Percentiles rank a stretch among this genome's conserved stretches.
Conservation (phyloP, 2,797 vertebrate species). For the Coreius guichenoti region DNA sequence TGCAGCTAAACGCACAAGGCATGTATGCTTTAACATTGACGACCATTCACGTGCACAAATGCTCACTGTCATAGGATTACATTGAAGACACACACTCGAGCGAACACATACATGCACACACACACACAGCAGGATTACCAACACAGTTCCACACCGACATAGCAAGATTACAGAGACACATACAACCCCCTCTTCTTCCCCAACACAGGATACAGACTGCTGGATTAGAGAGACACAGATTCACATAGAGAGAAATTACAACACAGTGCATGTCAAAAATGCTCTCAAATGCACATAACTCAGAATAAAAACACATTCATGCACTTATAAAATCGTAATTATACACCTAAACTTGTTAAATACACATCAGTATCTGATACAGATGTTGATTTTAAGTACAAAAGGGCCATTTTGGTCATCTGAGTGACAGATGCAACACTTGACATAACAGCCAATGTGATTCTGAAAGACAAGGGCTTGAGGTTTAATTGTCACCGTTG, state of each 20-base stretch:
- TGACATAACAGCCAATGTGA: neutral
- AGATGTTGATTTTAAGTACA: neutral
- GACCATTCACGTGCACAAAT: conserved; percentile 54
- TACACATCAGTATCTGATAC: neutral
- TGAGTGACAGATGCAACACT: neutral
- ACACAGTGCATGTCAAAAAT: conserved; percentile 10
- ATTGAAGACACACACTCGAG: conserved; percentile 34
- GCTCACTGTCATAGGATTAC: conserved; percentile 58
- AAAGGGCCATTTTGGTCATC: neutral
- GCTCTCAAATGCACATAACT: neutral
- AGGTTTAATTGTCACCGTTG: conserved; percentile 14
- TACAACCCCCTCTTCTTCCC: conserved; percentile 41
- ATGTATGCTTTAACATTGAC: conserved; percentile 41
- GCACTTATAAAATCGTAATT: neutral
- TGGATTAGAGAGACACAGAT: conserved; percentile 57
- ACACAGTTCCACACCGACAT: conserved; percentile 54
- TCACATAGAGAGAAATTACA: conserved; percentile 43
- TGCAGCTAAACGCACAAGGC: conserved; percentile 31
- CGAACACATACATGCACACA: conserved; percentile 51
- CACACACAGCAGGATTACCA: conserved; percentile 60
- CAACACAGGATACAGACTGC: conserved; percentile 47
- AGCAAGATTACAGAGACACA: conserved; percentile 69
- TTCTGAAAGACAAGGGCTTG: neutral
- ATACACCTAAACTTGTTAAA: neutral
- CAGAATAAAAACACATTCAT: neutral